These are phyloP conservation scores for Virgularia gustaviana DNA, from an alignment of 92 coral and sea anemone genomes.

Conservation along the genomic window DNA sequence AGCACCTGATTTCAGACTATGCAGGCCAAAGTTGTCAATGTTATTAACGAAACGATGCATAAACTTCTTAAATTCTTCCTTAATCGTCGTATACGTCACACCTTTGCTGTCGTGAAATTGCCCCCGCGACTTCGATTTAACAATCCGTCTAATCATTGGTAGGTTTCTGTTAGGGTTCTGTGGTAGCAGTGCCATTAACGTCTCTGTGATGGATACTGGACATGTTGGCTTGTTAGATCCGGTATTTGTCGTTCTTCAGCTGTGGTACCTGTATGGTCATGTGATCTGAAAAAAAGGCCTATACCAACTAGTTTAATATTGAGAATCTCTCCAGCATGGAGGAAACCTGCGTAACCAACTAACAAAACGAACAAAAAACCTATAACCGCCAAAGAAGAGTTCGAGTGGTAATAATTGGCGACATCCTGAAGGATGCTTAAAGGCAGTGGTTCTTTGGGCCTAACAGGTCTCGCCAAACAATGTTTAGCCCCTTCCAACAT, in stretches of 20 bases:
- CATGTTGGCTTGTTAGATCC: background rate
- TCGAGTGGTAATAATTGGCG: constrained; percentile 34
- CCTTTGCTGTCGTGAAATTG: background rate
- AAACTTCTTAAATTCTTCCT: background rate
- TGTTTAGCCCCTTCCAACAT: constrained; percentile 52
- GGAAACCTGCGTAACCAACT: constrained; percentile 59
- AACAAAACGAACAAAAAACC: constrained; percentile 50
- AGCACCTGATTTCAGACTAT: background rate
- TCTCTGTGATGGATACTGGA: constrained; percentile 10
- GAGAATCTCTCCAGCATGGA: constrained; percentile 4
- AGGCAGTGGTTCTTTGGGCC: constrained; percentile 60
- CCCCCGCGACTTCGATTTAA: background rate
- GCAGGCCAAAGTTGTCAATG: background rate
- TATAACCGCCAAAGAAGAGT: constrained; percentile 35
- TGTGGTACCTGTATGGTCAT: background rate
- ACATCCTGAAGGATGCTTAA: constrained; percentile 34
- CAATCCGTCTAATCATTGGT: constrained; percentile 38
- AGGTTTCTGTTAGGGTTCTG: background rate
- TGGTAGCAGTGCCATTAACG: background rate
- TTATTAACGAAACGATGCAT: too few species aligned
- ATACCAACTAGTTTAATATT: background rate
- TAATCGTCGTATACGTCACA: background rate
- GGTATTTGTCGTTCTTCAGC: background rate
- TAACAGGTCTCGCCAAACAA: constrained; percentile 44
- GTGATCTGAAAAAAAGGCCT: background rate